These are phyloP conservation scores for Huso huso DNA, from an alignment of 2,797 vertebrate genomes.

Conservation along the genomic window DNA sequence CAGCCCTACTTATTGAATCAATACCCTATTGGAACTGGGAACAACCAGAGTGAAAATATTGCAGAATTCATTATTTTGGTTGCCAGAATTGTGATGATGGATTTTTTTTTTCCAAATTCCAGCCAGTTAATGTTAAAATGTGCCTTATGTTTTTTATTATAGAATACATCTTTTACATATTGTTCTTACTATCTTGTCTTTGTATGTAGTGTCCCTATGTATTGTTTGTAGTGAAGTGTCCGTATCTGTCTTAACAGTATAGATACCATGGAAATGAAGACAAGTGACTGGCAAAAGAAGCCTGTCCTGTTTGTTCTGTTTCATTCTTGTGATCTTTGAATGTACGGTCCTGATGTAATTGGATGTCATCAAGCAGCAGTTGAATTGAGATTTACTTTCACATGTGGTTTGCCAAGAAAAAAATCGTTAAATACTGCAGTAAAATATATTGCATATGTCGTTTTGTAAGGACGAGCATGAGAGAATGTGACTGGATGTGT, in stretches of 20 bases:
- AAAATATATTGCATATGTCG: not conserved
- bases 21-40: not conserved
- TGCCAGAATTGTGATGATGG: constrained; percentile 39
- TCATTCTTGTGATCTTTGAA: constrained; percentile 56
- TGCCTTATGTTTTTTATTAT: constrained; percentile 76
- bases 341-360: constrained; percentile 47
- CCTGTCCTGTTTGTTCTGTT: constrained; percentile 7
- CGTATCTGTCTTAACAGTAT: constrained; percentile 9
- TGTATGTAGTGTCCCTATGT: constrained; percentile 5
- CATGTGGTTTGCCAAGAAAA: constrained; percentile 3
- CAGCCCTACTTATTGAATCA: not conserved
- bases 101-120: constrained; percentile 37
- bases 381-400: constrained; percentile 14
- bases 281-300: not conserved
- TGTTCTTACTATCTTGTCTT: constrained; percentile 14
- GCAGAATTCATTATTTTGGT: constrained; percentile 56
- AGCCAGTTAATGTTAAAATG: constrained; percentile 60
- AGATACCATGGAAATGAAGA: constrained; percentile 15
- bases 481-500: too few species aligned
- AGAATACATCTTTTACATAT: constrained; percentile 16
- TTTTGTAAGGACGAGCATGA: too few species aligned
- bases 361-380: constrained; percentile 3
- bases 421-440: not conserved
- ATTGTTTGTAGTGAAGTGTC: constrained; percentile 12
- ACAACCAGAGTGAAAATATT: constrained; percentile 36